Base-by-base conservation (phyloP, 2,797 vertebrate genomes). In the Oophaga sylvatica region DNA sequence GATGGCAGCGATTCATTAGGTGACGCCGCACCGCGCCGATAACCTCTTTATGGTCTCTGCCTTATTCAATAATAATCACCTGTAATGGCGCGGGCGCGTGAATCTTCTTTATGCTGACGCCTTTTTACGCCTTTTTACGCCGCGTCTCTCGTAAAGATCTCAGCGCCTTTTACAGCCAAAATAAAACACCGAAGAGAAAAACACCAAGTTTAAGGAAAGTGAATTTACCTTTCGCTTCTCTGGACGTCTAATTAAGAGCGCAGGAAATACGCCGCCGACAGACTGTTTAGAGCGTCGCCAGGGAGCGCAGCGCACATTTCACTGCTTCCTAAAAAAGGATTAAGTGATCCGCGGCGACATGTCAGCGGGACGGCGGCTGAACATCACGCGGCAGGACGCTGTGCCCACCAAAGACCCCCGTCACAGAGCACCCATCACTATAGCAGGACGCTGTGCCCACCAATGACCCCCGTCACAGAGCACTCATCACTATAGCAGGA, bases 41-140 rank as follows among this genome's bases (percentile, higher is more conserved):
- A 93, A 93, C 91, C 93, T 91, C 92, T 93, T 93, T 93, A 94
- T 93, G 92, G 83, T 82, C 0, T 19, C 90, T 91, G 93, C 92
- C 93, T 94, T 94, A 94, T 93, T 94, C 94, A 94, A 93, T 94
- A 94, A 94, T 95, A 94, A 95, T 96, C 95, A 94, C 92, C 93
- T 90, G 91, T 94, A 95, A 95, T 94, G 93, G 90, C 92, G 92
- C 91, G 87, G 92, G 94, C 94, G 94, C 94, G 95, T 95, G 95
- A 95, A 95, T 95, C 95, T 95, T 95, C 94, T 95, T 95, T 95
- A 96, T 94, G 95, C 95, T 94, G 93, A 93, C 93, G 94, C 48
- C 95, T 94, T 93, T 35, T 35, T 35, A 35, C 35, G 35, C 35
- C 35, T 35, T 94, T 95, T 95, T 94, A 94, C 90, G 90, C 92